These are phyloP conservation scores for Choloepus didactylus DNA, from an alignment of 2,797 vertebrate genomes.

Conservation along the genomic window DNA sequence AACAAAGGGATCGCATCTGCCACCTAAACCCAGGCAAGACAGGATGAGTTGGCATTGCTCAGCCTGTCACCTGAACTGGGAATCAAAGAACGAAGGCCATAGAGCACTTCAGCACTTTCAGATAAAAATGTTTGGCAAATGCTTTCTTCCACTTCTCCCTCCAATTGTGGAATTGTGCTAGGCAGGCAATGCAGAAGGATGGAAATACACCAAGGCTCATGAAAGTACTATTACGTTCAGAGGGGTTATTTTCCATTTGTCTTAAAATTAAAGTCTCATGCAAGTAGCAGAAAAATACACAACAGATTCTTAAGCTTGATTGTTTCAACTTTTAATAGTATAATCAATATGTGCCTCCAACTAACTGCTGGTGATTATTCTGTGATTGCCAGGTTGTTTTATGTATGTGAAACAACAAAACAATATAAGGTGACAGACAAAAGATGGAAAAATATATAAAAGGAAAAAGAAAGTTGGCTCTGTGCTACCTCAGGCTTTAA, in stretches of 20 bases:
- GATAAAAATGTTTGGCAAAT: constrained; percentile 4
- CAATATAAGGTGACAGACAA: constrained; percentile 88
- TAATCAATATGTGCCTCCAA: constrained; percentile 78
- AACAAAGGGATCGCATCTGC: not conserved
- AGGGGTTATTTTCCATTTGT: constrained; percentile 74
- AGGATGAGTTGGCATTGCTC: not conserved
- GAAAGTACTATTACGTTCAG: constrained; percentile 45
- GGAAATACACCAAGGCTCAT: constrained; percentile 67
- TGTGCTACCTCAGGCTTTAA: constrained; percentile 88
- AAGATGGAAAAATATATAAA: constrained; percentile 89
- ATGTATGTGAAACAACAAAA: constrained; percentile 83
- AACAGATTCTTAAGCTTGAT: constrained; percentile 71
- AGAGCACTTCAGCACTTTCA: not conserved
- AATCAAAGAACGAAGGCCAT: not conserved
- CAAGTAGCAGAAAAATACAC: constrained; percentile 80
- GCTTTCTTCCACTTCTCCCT: not conserved
- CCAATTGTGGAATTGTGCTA: not conserved
- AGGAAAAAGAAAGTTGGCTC: constrained; percentile 56
- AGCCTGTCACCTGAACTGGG: not conserved
- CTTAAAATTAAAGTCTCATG: constrained; percentile 75
- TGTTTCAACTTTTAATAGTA: constrained; percentile 82
- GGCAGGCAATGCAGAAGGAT: not conserved
- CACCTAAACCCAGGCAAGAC: not conserved
- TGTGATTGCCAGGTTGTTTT: constrained; percentile 84
- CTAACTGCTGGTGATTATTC: constrained; percentile 80